A percentile compares a stretch with the other conserved stretches of the same genome.
phyloP scores from a whole-genome alignment of 2,797 vertebrate genomes.

The Thamnophis elegans region DNA sequence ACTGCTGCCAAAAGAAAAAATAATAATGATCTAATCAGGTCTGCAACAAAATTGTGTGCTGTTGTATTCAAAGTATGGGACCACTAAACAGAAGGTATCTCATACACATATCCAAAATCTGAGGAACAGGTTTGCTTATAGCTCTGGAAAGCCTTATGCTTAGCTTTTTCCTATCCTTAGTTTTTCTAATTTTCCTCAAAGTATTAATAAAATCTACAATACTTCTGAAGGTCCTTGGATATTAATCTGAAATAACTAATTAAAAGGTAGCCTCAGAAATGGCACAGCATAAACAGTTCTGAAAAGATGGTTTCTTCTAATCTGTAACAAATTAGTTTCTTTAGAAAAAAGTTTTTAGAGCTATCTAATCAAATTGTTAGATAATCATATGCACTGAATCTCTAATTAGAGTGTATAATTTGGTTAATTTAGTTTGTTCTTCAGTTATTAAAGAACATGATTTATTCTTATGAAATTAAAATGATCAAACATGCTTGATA shows the following conservation, averaged over 20 bases:
- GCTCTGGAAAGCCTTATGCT: neutral
- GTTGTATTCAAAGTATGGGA: neutral
- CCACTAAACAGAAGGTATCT: neutral
- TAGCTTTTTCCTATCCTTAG: neutral
- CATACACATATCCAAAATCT: neutral
- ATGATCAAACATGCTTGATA: constrained; percentile 55
- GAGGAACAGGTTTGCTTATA: neutral
- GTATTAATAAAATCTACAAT: neutral
- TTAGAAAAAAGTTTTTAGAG: constrained; percentile 32
- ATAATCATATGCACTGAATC: constrained; percentile 40
- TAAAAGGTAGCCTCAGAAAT: constrained; percentile 25
- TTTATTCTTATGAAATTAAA: constrained; percentile 57
- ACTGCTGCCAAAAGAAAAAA: neutral
- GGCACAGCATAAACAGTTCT: constrained; percentile 12
- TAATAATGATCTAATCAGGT: neutral
- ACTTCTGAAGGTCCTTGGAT: constrained; percentile 16
- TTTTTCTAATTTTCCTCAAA: neutral
- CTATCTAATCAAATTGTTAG: constrained; percentile 54
- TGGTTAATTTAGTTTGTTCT: constrained; percentile 53
- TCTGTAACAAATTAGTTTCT: constrained; percentile 44
- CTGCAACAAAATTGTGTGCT: neutral
- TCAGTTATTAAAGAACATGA: constrained; percentile 55
- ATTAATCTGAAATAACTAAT: constrained; percentile 39
- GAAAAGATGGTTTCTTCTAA: constrained; percentile 33
- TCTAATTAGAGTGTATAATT: constrained; percentile 55